These are phyloP conservation scores for Drosophila pallidifrons DNA, from an alignment of 1,140 invertebrate species.

Conservation along the genomic window DNA sequence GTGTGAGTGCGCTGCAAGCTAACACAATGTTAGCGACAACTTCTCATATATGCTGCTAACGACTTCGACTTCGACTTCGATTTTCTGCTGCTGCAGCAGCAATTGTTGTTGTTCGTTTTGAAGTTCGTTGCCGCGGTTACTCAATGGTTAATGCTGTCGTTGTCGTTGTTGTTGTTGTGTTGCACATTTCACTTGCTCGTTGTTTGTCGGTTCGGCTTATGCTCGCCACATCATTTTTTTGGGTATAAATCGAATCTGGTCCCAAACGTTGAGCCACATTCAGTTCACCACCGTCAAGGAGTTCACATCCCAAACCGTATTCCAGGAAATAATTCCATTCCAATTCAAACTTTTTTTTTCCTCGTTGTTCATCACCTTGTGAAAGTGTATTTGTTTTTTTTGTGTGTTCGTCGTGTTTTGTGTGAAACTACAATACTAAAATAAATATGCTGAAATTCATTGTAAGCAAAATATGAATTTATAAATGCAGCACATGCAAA, in stretches of 20 bases:
- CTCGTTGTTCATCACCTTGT: too few species aligned
- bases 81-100: conserved; percentile 7
- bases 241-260: conserved; percentile 85
- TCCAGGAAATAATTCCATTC: background rate
- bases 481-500: conserved; percentile 10
- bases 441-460: conserved; percentile 74
- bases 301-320: conserved; percentile 39
- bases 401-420: conserved; percentile 29
- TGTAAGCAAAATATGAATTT: conserved; percentile 63
- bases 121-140: conserved; percentile 75
- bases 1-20: conserved; percentile 16
- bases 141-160: conserved; percentile 30
- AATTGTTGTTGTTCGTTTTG: conserved; percentile 41
- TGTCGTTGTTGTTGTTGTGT: conserved; percentile 31
- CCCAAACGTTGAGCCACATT: conserved; percentile 71
- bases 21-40: conserved; percentile 36
- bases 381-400: conserved; percentile 42
- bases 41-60: conserved; percentile 44
- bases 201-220: conserved; percentile 18
- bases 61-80: conserved; percentile 48
- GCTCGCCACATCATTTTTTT: conserved; percentile 41
- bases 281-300: conserved; percentile 63
- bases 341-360: background rate
- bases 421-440: conserved; percentile 14
- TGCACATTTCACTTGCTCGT: conserved; percentile 65